Evolutionary conservation across 1,140 invertebrate species (phyloP).

Genomic region (Cecropterus lyciades): DNA sequence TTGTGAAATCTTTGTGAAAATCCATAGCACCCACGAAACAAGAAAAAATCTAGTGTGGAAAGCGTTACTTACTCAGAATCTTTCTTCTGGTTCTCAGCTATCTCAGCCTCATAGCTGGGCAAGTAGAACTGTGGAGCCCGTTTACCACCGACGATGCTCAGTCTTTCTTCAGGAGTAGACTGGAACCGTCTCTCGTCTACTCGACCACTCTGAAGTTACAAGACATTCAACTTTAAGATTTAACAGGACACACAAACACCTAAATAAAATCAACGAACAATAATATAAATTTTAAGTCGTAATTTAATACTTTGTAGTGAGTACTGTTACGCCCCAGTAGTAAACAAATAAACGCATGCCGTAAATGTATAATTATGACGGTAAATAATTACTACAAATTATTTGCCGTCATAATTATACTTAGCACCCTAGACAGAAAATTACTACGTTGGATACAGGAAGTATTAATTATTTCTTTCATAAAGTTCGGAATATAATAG

Average conservation of each 20-base stretch:
- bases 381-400: too few relatives aligned
- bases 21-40: too few relatives aligned
- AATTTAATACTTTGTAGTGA: background rate
- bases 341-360: constrained; percentile 1
- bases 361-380: background rate
- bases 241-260: too few relatives aligned
- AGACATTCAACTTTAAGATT: background rate
- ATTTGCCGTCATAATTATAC: background rate
- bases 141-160: constrained; percentile 97
- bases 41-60: too few relatives aligned
- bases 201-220: constrained; percentile 89
- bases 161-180: constrained; percentile 94
- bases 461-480: too few relatives aligned
- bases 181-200: constrained; percentile 95
- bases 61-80: constrained; percentile 96
- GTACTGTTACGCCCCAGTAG: background rate
- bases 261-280: background rate
- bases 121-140: constrained; percentile 97
- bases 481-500: too few relatives aligned
- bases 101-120: constrained; percentile 96
- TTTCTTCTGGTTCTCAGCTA: constrained; percentile 97
- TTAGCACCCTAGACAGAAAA: background rate
- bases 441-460: background rate
- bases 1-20: too few relatives aligned
- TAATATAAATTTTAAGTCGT: background rate